Evolutionary conservation across 2,888 invertebrate species (phyloP).

Genomic region (Galerucella calmariensis): DNA sequence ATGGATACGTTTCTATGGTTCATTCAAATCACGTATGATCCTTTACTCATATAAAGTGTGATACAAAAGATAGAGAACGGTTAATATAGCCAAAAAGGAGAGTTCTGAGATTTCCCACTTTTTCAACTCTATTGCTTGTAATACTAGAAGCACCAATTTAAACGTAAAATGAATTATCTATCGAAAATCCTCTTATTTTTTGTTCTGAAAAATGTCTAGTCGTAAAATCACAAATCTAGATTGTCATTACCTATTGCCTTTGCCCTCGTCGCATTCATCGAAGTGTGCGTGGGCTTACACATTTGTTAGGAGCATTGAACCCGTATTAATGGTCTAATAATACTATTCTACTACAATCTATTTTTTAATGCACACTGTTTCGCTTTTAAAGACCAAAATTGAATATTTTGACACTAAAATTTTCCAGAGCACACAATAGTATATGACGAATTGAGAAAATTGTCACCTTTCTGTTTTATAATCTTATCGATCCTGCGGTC

Average conservation of each 20-base stretch:
- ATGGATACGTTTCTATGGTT: too few relatives aligned
- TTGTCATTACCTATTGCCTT: neutral
- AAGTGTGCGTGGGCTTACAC: conserved; percentile 11
- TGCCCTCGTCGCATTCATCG: conserved; percentile 1
- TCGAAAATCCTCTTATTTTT: neutral
- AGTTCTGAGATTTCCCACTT: too few relatives aligned
- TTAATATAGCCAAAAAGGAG: too few relatives aligned
- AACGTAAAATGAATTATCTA: neutral
- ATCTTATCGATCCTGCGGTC: neutral
- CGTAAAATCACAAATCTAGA: neutral
- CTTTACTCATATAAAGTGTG: too few relatives aligned
- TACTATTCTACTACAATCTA: neutral
- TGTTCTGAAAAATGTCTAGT: neutral
- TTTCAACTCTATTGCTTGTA: too few relatives aligned
- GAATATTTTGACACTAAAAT: too few relatives aligned
- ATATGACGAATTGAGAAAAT: neutral
- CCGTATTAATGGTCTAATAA: neutral
- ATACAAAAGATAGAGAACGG: too few relatives aligned
- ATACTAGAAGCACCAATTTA: neutral
- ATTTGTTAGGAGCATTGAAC: conserved; percentile 3
- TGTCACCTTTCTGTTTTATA: neutral
- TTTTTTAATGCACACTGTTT: neutral
- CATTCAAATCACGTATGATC: too few relatives aligned
- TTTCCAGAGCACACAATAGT: neutral
- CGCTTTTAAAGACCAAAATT: too few relatives aligned